Percentiles rank a stretch among this genome's conserved stretches.
phyloP scores from a whole-genome alignment of 2,113 vertebrate species.

The Circaetus gallicus region DNA sequence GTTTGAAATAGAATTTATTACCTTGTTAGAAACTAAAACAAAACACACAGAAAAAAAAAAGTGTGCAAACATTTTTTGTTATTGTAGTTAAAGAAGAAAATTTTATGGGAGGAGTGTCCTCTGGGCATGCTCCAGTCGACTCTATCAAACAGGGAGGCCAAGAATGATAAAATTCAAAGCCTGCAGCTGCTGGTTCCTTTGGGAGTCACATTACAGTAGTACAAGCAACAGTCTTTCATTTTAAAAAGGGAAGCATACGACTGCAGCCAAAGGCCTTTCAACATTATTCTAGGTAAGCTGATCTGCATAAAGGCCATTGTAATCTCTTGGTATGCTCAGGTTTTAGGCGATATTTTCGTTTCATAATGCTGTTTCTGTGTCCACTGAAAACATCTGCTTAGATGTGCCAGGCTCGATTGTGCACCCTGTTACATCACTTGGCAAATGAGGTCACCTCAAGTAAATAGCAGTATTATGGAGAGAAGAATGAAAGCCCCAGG shows the following conservation, averaged over 20 bases:
- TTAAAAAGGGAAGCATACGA: neutral
- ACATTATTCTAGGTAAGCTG: conserved; percentile 19
- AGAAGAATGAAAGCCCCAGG: neutral
- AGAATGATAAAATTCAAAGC: conserved; percentile 25
- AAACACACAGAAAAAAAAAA: neutral
- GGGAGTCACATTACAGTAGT: neutral
- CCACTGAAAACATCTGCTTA: conserved; percentile 26
- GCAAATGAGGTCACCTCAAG: conserved; percentile 37
- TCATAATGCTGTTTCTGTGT: conserved; percentile 51
- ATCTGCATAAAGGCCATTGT: conserved; percentile 34
- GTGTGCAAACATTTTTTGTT: neutral
- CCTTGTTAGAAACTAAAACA: neutral
- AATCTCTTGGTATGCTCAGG: conserved; percentile 30
- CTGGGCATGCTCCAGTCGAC: neutral
- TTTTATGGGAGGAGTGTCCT: neutral
- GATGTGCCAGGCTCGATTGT: conserved; percentile 4
- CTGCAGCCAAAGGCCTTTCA: conserved; percentile 21
- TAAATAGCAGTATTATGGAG: conserved; percentile 50
- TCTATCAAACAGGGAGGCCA: neutral
- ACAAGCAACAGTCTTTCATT: neutral
- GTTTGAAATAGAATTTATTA: conserved; percentile 12
- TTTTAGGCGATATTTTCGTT: neutral
- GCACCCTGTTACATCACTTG: conserved; percentile 41
- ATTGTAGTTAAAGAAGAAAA: neutral
- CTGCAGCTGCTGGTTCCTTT: conserved; percentile 17